Percentiles rank a stretch among this genome's conserved stretches.
phyloP scores from a whole-genome alignment of 2,888 invertebrate genomes.

The Norana najaformis region DNA sequence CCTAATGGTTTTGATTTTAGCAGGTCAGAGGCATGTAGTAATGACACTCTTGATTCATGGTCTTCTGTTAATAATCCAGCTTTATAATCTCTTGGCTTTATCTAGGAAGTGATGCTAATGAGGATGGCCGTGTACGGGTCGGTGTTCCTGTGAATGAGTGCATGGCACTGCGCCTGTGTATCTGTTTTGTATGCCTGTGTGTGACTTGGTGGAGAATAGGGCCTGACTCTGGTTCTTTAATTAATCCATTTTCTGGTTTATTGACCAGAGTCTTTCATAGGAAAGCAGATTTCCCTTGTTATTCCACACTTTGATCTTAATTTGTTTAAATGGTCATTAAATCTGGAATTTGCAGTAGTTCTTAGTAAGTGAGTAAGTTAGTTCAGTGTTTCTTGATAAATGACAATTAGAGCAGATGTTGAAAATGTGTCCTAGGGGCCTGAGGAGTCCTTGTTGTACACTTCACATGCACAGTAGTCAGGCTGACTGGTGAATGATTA shows the following conservation, averaged over 20 bases:
- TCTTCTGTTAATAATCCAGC: background rate
- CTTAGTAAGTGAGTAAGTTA: background rate
- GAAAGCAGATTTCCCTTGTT: background rate
- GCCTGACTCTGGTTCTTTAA: background rate
- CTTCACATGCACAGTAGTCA: conserved; percentile 5
- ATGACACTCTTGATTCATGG: conserved; percentile 9
- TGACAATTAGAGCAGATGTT: background rate
- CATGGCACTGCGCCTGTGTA: no score
- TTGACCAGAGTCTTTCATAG: background rate
- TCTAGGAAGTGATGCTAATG: background rate
- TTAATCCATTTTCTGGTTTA: background rate
- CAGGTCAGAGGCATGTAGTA: background rate
- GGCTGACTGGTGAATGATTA: background rate
- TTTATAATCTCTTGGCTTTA: background rate
- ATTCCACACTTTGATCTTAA: conserved; percentile 6
- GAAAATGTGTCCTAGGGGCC: background rate
- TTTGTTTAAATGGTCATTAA: background rate
- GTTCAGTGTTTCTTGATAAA: background rate
- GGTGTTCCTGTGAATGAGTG: background rate
- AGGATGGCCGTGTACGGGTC: background rate
- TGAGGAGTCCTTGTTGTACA: background rate
- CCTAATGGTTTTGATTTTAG: background rate
- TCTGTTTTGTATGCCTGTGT: background rate
- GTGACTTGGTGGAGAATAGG: background rate
- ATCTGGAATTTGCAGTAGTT: background rate